Evolutionary conservation across 2,888 invertebrate species (phyloP).

Genomic region (Synanthedon myopaeformis): DNA sequence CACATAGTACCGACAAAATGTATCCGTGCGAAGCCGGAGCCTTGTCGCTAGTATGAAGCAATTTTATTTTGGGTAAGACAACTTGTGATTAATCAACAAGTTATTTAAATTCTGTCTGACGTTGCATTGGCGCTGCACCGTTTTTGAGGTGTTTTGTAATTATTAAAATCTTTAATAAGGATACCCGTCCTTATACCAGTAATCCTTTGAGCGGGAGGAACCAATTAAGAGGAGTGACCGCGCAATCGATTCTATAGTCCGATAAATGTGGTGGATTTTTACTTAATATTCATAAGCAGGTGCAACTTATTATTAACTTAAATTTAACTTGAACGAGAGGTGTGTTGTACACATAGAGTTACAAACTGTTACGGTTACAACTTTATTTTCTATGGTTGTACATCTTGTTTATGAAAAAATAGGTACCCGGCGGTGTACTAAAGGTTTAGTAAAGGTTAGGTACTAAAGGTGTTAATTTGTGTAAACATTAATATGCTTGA

Average conservation of each 20-base stretch:
- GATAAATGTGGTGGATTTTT: conserved; percentile 11
- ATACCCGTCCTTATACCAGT: conserved; percentile 7
- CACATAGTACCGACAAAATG: too few species aligned
- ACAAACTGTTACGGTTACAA: too few species aligned
- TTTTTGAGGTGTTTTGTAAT: conserved; percentile 2
- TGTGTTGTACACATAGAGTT: too few species aligned
- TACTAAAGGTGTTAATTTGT: too few species aligned
- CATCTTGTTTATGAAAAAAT: too few species aligned
- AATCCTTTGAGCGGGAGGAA: conserved; percentile 8
- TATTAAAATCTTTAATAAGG: conserved; percentile 12
- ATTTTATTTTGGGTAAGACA: background rate
- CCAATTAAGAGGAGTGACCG: conserved; percentile 29
- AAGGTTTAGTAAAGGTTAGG: too few species aligned
- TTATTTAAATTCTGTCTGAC: background rate
- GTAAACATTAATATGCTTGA: too few species aligned
- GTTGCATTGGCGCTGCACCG: background rate
- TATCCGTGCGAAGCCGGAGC: too few species aligned
- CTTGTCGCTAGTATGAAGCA: background rate
- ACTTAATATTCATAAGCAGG: conserved; percentile 11
- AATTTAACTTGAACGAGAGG: too few species aligned
- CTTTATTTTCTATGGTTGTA: too few species aligned
- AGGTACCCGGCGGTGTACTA: too few species aligned
- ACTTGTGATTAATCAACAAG: background rate
- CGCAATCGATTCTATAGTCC: conserved; percentile 20
- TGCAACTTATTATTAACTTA: conserved; percentile 6